phyloP scores from a whole-genome alignment of 2,113 vertebrate species.

The Mirounga angustirostris region DNA sequence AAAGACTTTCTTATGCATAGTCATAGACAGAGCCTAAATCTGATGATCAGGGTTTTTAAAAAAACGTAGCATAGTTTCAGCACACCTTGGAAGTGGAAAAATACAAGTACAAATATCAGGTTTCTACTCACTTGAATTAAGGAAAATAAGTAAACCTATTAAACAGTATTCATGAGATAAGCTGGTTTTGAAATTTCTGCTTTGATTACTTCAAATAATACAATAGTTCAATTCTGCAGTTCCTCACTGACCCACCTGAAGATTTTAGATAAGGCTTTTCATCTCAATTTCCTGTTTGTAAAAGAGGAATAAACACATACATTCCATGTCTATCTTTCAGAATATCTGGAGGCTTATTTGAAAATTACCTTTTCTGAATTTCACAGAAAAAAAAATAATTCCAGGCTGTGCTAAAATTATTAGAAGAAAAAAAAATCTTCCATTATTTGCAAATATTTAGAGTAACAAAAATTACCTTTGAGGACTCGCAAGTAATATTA shows the following conservation, averaged over 20 bases:
- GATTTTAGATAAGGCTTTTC: neutral
- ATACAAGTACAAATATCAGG: neutral
- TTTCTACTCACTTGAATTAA: neutral
- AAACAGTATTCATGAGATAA: conserved; percentile 43
- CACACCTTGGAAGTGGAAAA: neutral
- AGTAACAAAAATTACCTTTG: conserved; percentile 89
- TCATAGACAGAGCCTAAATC: conserved; percentile 29
- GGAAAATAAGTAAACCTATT: conserved; percentile 6
- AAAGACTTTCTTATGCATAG: neutral
- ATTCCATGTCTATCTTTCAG: neutral
- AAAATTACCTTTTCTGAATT: conserved; percentile 13
- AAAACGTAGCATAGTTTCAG: neutral
- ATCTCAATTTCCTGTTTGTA: neutral
- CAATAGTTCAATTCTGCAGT: neutral
- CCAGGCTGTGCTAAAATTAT: neutral
- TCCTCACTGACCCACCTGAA: neutral
- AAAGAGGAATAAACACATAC: neutral
- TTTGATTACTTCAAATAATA: conserved; percentile 33
- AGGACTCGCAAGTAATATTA: conserved; percentile 95
- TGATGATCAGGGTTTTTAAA: conserved; percentile 14
- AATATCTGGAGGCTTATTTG: neutral
- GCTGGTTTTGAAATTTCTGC: neutral
- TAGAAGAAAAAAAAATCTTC: neutral
- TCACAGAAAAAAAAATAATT: neutral
- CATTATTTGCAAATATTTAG: conserved; percentile 20